These are phyloP conservation scores for Limnodromus scolopaceus DNA, from an alignment of 2,797 vertebrate genomes.

Conservation along the genomic window DNA sequence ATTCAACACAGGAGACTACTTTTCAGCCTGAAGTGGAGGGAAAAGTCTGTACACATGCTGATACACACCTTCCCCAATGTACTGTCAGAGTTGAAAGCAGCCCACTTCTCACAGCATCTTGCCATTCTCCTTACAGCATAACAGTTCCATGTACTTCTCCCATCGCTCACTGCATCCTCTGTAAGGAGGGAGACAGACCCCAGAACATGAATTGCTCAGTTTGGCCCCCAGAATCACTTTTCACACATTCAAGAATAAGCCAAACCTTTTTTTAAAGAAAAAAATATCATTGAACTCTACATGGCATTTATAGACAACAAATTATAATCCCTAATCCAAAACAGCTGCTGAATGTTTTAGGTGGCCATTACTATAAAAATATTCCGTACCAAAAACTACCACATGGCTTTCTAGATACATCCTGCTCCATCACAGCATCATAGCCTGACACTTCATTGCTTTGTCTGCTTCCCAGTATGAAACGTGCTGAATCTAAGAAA, in stretches of 20 bases:
- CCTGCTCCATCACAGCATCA: background rate
- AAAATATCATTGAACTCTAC: background rate
- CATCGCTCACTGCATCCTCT: background rate
- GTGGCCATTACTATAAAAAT: background rate
- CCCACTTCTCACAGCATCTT: background rate
- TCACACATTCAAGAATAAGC: background rate
- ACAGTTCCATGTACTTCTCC: background rate
- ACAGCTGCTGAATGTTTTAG: background rate
- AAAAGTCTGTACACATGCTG: background rate
- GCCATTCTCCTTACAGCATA: background rate
- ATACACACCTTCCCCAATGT: rapidly evolving
- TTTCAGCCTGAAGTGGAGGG: background rate
- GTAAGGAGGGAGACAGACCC: background rate
- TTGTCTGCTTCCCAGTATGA: background rate
- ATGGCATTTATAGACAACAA: background rate
- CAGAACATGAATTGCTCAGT: background rate
- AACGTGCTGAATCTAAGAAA: background rate
- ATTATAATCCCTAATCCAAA: background rate
- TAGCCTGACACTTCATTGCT: background rate
- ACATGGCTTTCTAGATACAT: background rate
- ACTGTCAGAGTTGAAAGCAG: background rate
- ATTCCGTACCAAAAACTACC: background rate
- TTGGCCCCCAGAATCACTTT: background rate
- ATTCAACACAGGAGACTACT: background rate
- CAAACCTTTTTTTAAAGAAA: background rate